Conservation (phyloP, 2,797 vertebrate genomes). For the Aplochiton taeniatus region DNA sequence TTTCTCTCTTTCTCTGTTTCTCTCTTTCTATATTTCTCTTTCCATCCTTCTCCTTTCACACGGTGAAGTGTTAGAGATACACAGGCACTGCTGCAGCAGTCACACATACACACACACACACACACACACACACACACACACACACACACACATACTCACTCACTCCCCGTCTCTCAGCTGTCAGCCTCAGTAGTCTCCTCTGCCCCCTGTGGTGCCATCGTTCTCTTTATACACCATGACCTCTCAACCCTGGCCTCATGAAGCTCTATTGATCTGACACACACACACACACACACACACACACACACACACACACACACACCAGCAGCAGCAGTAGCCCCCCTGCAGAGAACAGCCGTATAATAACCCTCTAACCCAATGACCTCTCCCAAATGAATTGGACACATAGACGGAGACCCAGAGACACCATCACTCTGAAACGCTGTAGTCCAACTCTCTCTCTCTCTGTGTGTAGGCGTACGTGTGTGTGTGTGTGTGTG, state of each 20-base stretch:
- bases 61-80: conserved; percentile 3
- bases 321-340: background rate
- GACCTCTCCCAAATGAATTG: background rate
- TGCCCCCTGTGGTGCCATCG: conserved; percentile 13
- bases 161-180: conserved; percentile 22
- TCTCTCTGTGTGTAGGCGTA: too few relatives aligned
- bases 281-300: conserved; percentile 10
- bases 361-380: background rate
- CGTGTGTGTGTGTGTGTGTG: too few relatives aligned
- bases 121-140: conserved; percentile 2
- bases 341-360: background rate
- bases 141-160: background rate
- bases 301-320: conserved; percentile 7
- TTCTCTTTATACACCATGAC: conserved; percentile 34
- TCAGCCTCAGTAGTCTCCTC: conserved; percentile 27
- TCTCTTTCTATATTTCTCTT: too few relatives aligned
- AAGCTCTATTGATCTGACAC: conserved; percentile 52
- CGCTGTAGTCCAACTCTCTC: too few relatives aligned
- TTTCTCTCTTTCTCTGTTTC: background rate
- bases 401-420: too few relatives aligned
- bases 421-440: too few relatives aligned
- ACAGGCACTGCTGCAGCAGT: conserved; percentile 33
- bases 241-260: conserved; percentile 43
- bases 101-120: background rate
- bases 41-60: background rate